Conservation (phyloP, 2,113 vertebrate genomes). For the Hipposideros armiger region DNA sequence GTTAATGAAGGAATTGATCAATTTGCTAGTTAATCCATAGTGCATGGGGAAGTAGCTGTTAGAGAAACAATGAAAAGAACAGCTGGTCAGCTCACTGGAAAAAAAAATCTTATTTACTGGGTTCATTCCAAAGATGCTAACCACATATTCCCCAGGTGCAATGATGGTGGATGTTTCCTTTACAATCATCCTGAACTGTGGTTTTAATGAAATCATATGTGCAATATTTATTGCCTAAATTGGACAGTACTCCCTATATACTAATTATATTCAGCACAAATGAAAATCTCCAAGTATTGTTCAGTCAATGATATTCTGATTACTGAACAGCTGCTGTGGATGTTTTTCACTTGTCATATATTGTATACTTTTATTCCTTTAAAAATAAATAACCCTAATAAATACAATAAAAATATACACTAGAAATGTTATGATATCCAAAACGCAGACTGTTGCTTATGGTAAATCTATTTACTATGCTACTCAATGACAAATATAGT, state of each 20-base stretch:
- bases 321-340: conserved; percentile 74
- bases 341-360: conserved; percentile 56
- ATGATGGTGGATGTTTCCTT: not conserved
- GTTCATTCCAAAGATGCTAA: conserved; percentile 54
- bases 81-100: not conserved
- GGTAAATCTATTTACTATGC: not conserved
- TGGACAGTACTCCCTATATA: not conserved
- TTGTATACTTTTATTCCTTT: not conserved
- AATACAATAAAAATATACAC: conserved; percentile 63
- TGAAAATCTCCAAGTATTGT: conserved; percentile 66
- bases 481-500: not conserved
- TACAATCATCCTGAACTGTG: conserved; percentile 11
- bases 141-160: not conserved
- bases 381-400: conserved; percentile 47
- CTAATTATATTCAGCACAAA: conserved; percentile 59
- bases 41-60: not conserved
- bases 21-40: not conserved
- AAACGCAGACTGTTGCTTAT: conserved; percentile 4
- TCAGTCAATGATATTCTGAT: conserved; percentile 78
- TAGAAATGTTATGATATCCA: not conserved
- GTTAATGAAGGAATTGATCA: not conserved
- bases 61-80: conserved; percentile 38
- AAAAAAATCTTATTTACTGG: conserved; percentile 6
- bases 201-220: conserved; percentile 12
- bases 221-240: conserved; percentile 71